Evolutionary conservation across 2,113 vertebrate genomes (phyloP).

Genomic region (Entelurus aequoreus): DNA sequence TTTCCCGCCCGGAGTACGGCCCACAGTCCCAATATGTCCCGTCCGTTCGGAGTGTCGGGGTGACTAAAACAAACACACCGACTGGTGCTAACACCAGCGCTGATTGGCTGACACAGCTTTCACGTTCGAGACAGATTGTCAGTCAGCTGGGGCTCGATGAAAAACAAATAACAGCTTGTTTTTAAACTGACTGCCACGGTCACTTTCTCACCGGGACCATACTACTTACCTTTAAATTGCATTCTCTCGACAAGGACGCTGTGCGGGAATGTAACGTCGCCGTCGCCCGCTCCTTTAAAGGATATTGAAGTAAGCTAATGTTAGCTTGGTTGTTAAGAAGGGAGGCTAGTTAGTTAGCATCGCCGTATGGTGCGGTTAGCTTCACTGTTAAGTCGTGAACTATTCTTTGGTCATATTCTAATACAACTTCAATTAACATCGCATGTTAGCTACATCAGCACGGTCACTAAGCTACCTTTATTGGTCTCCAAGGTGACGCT

Average conservation of each 20-base stretch:
- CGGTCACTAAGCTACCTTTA: conserved; percentile 43
- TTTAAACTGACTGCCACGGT: conserved; percentile 9
- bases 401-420: neutral
- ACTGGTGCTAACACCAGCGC: conserved; percentile 9
- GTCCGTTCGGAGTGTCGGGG: neutral
- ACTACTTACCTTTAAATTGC: neutral
- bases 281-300: neutral
- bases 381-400: neutral
- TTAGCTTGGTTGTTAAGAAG: conserved; percentile 44
- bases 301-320: conserved; percentile 47
- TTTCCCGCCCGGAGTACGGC: neutral
- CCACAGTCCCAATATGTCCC: neutral
- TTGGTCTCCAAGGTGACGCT: conserved; percentile 62
- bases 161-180: conserved; percentile 29
- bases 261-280: conserved; percentile 7
- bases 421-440: neutral
- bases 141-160: conserved; percentile 41
- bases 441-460: conserved; percentile 29
- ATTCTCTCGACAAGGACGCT: neutral
- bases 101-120: conserved; percentile 53
- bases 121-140: conserved; percentile 19
- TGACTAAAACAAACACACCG: neutral
- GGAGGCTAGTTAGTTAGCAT: conserved; percentile 20
- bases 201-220: neutral
- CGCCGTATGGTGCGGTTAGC: neutral